Conservation (phyloP, 2,113 vertebrate species). For the Alectura lathami region DNA sequence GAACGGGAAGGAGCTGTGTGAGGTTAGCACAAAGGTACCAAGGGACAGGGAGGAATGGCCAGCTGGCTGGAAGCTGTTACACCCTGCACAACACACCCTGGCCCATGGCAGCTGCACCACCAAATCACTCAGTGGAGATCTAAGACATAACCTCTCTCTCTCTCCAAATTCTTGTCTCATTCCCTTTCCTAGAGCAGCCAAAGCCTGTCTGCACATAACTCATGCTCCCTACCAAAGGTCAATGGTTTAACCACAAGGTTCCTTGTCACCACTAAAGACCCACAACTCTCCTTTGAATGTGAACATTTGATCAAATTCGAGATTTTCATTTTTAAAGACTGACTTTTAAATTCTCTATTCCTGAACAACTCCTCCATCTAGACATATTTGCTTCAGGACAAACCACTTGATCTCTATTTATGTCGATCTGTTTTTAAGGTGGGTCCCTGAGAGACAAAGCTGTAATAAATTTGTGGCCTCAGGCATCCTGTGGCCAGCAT, state of each 20-base stretch:
- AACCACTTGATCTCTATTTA: not conserved
- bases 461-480: not conserved
- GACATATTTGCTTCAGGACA: not conserved
- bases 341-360: not conserved
- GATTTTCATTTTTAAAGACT: not conserved
- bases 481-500: not conserved
- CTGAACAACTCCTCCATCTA: not conserved
- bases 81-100: no score
- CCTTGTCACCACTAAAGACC: not conserved
- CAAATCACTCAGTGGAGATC: not conserved
- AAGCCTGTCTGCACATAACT: not conserved
- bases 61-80: not conserved
- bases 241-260: not conserved
- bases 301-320: not conserved
- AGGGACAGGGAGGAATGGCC: not conserved
- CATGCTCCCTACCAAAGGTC: not conserved
- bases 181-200: not conserved
- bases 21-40: not conserved
- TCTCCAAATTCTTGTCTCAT: not conserved
- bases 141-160: not conserved
- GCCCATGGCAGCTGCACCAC: not conserved
- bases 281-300: not conserved
- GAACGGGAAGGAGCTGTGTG: accelerated
- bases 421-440: not conserved
- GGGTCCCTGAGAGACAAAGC: not conserved